Conservation (phyloP, 1,140 invertebrate genomes). For the Hycleus cichorii region DNA sequence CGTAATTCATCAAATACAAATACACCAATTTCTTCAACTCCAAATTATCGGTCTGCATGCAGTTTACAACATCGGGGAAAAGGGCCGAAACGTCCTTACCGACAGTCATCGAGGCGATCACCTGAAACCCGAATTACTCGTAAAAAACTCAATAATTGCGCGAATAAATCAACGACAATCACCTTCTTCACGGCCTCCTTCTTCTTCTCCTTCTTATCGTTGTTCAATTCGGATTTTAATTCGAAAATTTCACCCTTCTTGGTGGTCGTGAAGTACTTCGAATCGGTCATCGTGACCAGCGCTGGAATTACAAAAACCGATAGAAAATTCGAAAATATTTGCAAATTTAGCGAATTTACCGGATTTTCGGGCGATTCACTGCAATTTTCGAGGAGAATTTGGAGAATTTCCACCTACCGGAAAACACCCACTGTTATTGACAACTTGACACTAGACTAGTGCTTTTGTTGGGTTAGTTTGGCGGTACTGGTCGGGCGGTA, state of each 20-base stretch:
- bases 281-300: too few relatives aligned
- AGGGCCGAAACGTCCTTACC: conserved; percentile 93
- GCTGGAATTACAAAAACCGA: not conserved
- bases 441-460: too few relatives aligned
- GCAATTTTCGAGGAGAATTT: too few relatives aligned
- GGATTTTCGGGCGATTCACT: too few relatives aligned
- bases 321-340: too few relatives aligned
- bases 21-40: conserved; percentile 99
- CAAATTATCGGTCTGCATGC: conserved; percentile 99
- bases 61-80: conserved; percentile 99
- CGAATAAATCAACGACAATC: conserved; percentile 18
- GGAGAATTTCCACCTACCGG: too few relatives aligned
- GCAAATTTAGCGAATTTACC: too few relatives aligned
- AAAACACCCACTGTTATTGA: too few relatives aligned
- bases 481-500: too few relatives aligned
- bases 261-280: conserved; percentile 99
- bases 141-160: too few relatives aligned
- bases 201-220: conserved; percentile 99
- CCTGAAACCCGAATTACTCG: conserved; percentile 46
- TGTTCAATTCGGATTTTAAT: conserved; percentile 97
- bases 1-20: conserved; percentile 99
- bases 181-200: conserved; percentile 99
- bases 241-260: conserved; percentile 99
- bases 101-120: conserved; percentile 99
- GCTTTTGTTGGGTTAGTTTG: too few relatives aligned